phyloP scores from a whole-genome alignment of 2,888 invertebrate genomes.

The Stratiomys singularior region DNA sequence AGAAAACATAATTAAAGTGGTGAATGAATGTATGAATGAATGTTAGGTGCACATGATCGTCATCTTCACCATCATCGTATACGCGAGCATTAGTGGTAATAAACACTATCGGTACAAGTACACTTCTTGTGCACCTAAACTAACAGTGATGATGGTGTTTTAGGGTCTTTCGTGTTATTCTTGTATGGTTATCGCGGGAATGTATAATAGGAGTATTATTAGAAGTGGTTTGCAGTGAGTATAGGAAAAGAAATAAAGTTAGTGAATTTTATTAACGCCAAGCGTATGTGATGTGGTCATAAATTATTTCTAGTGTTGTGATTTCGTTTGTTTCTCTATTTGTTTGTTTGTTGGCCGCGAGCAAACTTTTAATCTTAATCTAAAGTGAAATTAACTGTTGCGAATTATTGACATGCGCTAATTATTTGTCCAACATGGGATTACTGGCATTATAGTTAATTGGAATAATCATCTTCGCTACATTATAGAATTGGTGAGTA shows the following conservation, averaged over 20 bases:
- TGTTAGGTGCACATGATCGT: conserved; percentile 4
- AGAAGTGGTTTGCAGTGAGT: background rate
- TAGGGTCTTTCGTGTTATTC: conserved; percentile 1
- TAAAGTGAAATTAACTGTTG: too few species aligned
- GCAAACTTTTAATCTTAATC: background rate
- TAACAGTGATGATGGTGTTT: conserved; percentile 16
- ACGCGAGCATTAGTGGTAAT: too few species aligned
- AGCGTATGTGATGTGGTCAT: background rate
- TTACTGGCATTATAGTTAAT: too few species aligned
- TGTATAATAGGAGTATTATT: background rate
- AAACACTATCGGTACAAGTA: conserved; percentile 17
- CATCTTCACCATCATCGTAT: background rate
- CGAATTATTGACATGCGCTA: too few species aligned
- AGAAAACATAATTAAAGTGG: conserved; percentile 38
- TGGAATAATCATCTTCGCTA: too few species aligned
- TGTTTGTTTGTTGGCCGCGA: background rate
- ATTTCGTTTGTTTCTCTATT: background rate
- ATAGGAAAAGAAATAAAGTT: background rate
- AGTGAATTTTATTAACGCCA: background rate
- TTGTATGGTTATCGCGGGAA: background rate
- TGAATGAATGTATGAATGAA: conserved; percentile 25
- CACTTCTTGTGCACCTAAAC: background rate
- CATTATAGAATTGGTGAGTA: too few species aligned
- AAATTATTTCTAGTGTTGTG: background rate
- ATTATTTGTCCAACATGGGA: too few species aligned